Conservation (phyloP, 2,113 vertebrate species). For the Regulus satrapa region DNA sequence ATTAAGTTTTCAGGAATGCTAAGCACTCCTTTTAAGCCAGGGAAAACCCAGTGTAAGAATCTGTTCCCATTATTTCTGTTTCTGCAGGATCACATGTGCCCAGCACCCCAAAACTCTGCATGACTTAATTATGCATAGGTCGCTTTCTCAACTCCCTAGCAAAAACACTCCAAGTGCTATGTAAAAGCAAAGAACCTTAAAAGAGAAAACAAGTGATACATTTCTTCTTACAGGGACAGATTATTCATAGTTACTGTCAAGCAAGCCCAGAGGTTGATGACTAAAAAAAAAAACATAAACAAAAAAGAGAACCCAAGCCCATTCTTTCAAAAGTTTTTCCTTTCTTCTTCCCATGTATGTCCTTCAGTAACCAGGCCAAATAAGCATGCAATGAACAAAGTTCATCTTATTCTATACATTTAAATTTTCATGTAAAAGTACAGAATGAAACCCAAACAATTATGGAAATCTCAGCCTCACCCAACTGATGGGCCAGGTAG, state of each 20-base stretch:
- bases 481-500: background rate
- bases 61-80: background rate
- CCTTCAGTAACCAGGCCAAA: background rate
- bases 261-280: background rate
- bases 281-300: slow-evolving; percentile 9
- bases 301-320: background rate
- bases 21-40: background rate
- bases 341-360: slow-evolving; percentile 15
- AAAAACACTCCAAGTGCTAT: background rate
- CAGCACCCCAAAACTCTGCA: background rate
- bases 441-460: background rate
- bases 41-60: background rate
- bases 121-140: rapidly evolving
- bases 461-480: background rate
- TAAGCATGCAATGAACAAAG: background rate
- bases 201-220: background rate
- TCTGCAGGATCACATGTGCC: rapidly evolving
- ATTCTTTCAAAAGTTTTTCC: slow-evolving; percentile 18
- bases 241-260: slow-evolving; percentile 27
- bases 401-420: background rate
- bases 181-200: background rate
- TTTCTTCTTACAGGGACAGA: background rate
- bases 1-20: background rate
- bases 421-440: background rate
- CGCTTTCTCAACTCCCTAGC: background rate